phyloP scores from a whole-genome alignment of 1,140 invertebrate genomes.

The Anastrepha obliqua region DNA sequence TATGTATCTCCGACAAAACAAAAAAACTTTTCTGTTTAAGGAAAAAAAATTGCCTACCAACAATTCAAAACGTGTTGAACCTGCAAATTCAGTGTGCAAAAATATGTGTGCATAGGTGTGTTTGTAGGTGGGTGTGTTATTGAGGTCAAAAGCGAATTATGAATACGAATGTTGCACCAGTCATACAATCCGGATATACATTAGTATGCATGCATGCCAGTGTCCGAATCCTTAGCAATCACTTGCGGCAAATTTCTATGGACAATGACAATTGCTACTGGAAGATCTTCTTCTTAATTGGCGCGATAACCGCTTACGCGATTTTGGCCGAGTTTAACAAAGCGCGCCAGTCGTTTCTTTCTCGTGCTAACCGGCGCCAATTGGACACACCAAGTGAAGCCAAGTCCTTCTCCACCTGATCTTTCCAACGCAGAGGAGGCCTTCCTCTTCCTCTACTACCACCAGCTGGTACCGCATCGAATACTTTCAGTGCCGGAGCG shows the following conservation, averaged over 20 bases:
- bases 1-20: neutral
- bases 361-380: no score
- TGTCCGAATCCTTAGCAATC: constrained; percentile 24
- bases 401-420: no score
- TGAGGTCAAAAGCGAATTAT: constrained; percentile 41
- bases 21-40: neutral
- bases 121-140: neutral
- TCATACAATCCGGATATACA: neutral
- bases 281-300: no score
- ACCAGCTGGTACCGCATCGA: no score
- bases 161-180: constrained; percentile 16
- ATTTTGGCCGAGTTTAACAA: no score
- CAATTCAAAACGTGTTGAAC: neutral
- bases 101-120: neutral
- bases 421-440: no score
- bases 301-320: no score
- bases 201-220: neutral
- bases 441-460: no score
- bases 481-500: no score
- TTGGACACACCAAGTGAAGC: no score
- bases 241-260: constrained; percentile 6
- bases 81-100: neutral
- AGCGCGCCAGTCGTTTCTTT: no score
- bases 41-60: neutral
- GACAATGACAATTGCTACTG: neutral